Conservation (phyloP, 1,140 invertebrate species). For the Drosophila ercepeae region DNA sequence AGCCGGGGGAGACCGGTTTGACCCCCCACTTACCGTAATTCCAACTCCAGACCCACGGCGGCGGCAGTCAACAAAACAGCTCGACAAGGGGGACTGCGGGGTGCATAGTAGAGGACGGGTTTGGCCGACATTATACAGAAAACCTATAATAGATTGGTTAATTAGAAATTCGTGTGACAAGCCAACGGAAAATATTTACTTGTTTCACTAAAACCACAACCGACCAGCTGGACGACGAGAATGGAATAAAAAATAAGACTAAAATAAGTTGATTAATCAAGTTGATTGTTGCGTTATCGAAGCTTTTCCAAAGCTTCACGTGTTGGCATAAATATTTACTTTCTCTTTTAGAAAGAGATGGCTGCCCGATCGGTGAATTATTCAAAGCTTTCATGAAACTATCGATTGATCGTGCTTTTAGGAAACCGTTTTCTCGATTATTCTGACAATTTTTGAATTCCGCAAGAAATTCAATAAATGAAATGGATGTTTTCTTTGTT, state of each 20-base stretch:
- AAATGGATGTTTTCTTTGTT: too few relatives aligned
- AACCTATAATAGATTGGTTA: slow-evolving; percentile 22
- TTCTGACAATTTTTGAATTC: too few relatives aligned
- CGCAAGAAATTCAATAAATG: too few relatives aligned
- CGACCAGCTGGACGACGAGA: slow-evolving; percentile 13
- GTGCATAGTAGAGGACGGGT: slow-evolving; percentile 82
- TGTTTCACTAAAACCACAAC: slow-evolving; percentile 20
- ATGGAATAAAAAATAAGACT: slow-evolving; percentile 39
- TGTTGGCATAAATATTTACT: background rate
- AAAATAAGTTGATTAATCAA: background rate
- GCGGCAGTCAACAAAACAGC: slow-evolving; percentile 87
- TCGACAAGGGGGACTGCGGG: slow-evolving; percentile 86
- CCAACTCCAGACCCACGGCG: slow-evolving; percentile 88
- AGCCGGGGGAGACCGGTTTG: slow-evolving; percentile 40
- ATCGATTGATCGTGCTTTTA: too few relatives aligned
- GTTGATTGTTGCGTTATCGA: slow-evolving; percentile 12
- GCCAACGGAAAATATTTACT: slow-evolving; percentile 3
- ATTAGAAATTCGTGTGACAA: slow-evolving; percentile 33
- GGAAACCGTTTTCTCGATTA: too few relatives aligned
- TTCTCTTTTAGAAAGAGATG: background rate
- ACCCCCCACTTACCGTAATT: slow-evolving; percentile 84
- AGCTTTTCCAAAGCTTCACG: slow-evolving; percentile 10
- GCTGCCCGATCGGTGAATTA: background rate
- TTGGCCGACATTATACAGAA: slow-evolving; percentile 62
- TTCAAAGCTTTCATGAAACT: background rate